Base-by-base conservation (phyloP, 64 coral and sea anemone genomes). In the Pocillopora damicornis region DNA sequence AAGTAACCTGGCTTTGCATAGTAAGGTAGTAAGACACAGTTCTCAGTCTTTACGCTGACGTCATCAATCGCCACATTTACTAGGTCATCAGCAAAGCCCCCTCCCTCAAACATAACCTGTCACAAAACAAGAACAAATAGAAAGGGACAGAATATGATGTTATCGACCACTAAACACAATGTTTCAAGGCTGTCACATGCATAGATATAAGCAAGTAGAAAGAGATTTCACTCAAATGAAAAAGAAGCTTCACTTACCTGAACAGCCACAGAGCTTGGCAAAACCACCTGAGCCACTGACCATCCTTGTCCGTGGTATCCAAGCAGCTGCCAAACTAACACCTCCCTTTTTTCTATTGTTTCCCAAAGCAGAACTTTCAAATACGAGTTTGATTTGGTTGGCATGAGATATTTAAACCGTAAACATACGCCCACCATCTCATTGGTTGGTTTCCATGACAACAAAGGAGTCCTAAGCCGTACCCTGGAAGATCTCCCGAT, bases 61-160 rank as follows among this genome's bases (percentile, higher is more conserved):
- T 77, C 17, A 57, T 77, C 75, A 17, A 77, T 57, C 22, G 75
- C 75, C 22, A 79, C 14, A 30, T 60, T 79, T 5, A 79, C 12
- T 6, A 13, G 5, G 57, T 13, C 11, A 25, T 59, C 20, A 26
- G 26, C 20, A 60, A 25, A 79, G 11, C 67, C 67, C n/a, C n/a
- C 67, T 71, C 84, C 84, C 65, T n/a, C 35, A 23, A 87, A 72
- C 10, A 75, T 9, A 7, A 87, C 22, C 84, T 87, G 45, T 5
- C 37, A 17, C 22, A 71, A 23, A 2, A 71, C 18, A 6, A 71
- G 25, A n/a, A 30, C 5, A 23, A 71, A 11, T n/a, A 71, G 25
- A 71, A 71, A 23, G n/a, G 22, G 8, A 9, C 7, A 71, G n/a
- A 71, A 71, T 71, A 25, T 15, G 11, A 63, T 71, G 8, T 71